These are phyloP conservation scores for Rhadinocentrus ornatus DNA, from an alignment of 2,797 vertebrate species.

Conservation along the genomic window DNA sequence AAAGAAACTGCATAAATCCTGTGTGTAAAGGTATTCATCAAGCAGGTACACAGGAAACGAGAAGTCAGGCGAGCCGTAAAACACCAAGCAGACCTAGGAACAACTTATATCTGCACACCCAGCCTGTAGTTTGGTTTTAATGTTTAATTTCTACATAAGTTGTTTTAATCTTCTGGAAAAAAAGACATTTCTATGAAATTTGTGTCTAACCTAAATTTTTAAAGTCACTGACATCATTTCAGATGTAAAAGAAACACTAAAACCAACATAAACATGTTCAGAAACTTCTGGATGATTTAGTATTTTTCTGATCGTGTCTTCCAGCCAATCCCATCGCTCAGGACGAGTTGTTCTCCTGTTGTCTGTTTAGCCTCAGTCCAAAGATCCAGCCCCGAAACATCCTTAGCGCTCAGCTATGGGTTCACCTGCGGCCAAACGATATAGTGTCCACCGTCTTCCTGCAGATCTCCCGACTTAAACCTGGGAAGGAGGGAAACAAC, in stretches of 20 bases:
- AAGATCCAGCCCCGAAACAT: conserved; percentile 96
- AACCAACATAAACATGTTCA: no score
- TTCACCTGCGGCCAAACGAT: conserved; percentile 91
- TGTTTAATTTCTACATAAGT: background rate
- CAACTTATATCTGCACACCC: no score
- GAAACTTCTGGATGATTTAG: background rate
- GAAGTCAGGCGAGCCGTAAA: no score
- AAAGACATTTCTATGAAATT: no score
- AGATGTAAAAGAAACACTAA: no score
- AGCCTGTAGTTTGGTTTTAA: background rate
- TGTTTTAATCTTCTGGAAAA: background rate
- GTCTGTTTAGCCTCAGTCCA: conserved; percentile 94
- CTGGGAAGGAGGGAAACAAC: conserved; percentile 89
- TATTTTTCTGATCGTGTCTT: conserved; percentile 58
- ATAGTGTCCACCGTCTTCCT: conserved; percentile 92
- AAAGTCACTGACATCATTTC: background rate
- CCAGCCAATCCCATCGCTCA: conserved; percentile 88
- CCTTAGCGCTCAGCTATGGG: conserved; percentile 95
- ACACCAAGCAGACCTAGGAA: no score
- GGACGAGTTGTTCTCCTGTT: conserved; percentile 90
- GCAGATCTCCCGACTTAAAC: conserved; percentile 95
- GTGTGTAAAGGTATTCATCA: conserved; percentile 25
- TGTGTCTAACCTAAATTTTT: no score
- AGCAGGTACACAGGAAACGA: background rate
- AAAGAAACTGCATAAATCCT: conserved; percentile 17